phyloP scores from a whole-genome alignment of 2,113 vertebrate species.

The Notechis scutatus region DNA sequence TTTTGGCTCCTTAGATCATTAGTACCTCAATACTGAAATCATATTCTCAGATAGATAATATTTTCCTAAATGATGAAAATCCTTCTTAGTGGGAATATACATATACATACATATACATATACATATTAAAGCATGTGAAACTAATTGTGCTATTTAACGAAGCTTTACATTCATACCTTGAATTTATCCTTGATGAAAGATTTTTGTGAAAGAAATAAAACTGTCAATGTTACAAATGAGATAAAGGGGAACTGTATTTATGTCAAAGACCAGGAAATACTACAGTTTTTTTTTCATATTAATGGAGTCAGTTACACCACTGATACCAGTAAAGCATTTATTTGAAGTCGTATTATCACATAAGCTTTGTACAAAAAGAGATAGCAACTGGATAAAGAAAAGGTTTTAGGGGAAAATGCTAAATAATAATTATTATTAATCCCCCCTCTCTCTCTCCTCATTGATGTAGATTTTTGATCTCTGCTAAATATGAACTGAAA shows the following conservation, averaged over 20 bases:
- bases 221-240: not conserved
- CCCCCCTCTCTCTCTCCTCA: not conserved
- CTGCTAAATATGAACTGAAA: not conserved
- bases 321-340: not conserved
- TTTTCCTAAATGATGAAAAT: not conserved
- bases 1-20: not conserved
- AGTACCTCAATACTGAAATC: not conserved
- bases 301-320: not conserved
- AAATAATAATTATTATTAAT: not conserved
- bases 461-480: not conserved
- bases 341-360: not conserved
- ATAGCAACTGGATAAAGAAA: not conserved
- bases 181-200: not conserved
- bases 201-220: not conserved
- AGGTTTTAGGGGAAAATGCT: not conserved
- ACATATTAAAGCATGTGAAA: not conserved
- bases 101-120: too few species aligned
- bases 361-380: not conserved
- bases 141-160: not conserved
- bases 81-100: not conserved
- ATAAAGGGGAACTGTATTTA: not conserved
- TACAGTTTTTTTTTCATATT: not conserved
- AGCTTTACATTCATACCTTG: not conserved
- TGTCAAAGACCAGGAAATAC: not conserved
- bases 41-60: not conserved